Conservation (phyloP, 2,113 vertebrate genomes). For the Ceuthmochares aereus region DNA sequence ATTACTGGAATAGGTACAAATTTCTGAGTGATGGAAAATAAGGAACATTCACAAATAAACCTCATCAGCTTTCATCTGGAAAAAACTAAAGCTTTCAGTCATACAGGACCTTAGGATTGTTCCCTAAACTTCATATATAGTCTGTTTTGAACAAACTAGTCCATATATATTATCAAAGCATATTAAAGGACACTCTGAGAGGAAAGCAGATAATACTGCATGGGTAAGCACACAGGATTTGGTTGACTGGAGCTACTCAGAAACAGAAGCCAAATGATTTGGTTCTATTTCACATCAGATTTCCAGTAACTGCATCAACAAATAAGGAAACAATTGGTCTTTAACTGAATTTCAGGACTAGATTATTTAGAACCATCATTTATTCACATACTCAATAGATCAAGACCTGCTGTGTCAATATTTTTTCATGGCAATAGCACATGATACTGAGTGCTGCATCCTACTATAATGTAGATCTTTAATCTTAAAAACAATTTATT, state of each 20-base stretch:
- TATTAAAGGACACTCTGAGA: neutral
- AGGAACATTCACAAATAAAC: neutral
- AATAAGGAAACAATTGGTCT: slow-evolving; percentile 7
- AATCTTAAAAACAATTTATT: neutral
- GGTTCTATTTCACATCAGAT: neutral
- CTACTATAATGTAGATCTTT: neutral
- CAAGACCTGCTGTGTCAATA: neutral
- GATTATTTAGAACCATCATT: neutral
- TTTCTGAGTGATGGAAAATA: neutral
- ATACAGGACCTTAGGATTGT: neutral
- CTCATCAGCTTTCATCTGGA: neutral
- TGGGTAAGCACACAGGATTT: neutral
- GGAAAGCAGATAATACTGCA: neutral
- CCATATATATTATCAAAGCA: neutral
- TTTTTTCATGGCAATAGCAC: neutral
- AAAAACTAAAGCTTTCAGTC: neutral
- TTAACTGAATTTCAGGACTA: slow-evolving; percentile 16
- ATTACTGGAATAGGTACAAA: neutral
- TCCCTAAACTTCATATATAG: neutral
- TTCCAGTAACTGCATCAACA: neutral
- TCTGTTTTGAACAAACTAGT: neutral
- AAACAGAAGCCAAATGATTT: neutral
- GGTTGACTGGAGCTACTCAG: neutral
- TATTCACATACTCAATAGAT: slow-evolving; percentile 22
- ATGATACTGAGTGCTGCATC: neutral